These are phyloP conservation scores for Callosobruchus maculatus DNA, from an alignment of 2,888 invertebrate genomes.

Conservation along the genomic window DNA sequence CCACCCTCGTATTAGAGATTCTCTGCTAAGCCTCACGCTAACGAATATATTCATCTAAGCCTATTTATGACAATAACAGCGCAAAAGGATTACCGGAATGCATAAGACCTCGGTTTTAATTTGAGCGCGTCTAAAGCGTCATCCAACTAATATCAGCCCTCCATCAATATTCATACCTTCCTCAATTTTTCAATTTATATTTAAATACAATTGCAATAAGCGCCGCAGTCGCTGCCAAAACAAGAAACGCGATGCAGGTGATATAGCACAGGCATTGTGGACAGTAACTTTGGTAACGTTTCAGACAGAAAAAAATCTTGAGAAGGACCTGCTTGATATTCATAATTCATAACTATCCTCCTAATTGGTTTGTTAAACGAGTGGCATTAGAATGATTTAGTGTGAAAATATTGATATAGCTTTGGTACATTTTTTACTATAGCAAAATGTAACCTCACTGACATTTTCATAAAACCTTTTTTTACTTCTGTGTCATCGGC, in stretches of 20 bases:
- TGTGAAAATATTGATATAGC: too few species aligned
- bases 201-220: conserved; percentile 7
- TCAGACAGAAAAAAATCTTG: not conserved
- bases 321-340: too few species aligned
- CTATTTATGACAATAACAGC: not conserved
- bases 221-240: not conserved
- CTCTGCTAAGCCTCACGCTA: too few species aligned
- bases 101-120: not conserved
- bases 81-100: not conserved
- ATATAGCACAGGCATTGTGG: not conserved
- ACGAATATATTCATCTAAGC: not conserved
- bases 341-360: too few species aligned
- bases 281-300: too few species aligned
- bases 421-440: too few species aligned
- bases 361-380: too few species aligned
- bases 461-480: too few species aligned
- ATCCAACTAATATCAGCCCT: not conserved
- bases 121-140: not conserved
- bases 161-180: not conserved
- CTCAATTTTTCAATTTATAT: conserved; percentile 7
- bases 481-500: too few species aligned
- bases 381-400: too few species aligned
- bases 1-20: too few species aligned
- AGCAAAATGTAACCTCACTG: too few species aligned
- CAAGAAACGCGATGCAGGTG: not conserved